Evolutionary conservation across 1,140 invertebrate species (phyloP).

Genomic region (Drosophila parabipectinata): DNA sequence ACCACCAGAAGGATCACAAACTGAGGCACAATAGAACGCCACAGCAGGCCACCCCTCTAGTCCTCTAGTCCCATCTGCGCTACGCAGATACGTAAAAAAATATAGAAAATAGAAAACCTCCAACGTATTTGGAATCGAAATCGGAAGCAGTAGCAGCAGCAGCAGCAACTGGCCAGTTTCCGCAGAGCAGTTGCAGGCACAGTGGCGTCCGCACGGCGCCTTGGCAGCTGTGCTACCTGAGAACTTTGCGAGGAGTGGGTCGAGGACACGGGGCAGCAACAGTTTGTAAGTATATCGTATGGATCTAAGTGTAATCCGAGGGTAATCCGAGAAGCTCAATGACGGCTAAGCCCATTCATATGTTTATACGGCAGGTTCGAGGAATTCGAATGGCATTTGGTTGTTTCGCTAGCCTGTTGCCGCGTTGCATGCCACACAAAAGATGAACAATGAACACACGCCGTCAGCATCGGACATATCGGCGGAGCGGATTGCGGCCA

Average conservation of each 20-base stretch:
- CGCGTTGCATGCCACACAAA: conserved; percentile 35
- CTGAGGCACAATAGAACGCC: conserved; percentile 29
- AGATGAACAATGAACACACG: conserved; percentile 51
- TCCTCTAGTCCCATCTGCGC: background rate
- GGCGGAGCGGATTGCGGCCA: conserved; percentile 26
- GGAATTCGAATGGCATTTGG: conserved; percentile 47
- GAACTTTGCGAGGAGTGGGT: background rate
- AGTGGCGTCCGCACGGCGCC: conserved; percentile 23
- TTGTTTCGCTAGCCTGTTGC: conserved; percentile 31
- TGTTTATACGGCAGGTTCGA: conserved; percentile 14
- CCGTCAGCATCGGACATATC: conserved; percentile 40
- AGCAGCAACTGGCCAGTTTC: background rate
- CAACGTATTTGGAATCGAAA: conserved; percentile 3
- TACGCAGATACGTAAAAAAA: background rate
- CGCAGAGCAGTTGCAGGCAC: conserved; percentile 18
- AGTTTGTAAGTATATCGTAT: conserved; percentile 17
- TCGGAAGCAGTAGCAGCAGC: background rate
- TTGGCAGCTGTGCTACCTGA: conserved; percentile 23
- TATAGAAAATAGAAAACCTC: background rate
- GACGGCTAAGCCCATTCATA: background rate
- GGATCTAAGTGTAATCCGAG: background rate
- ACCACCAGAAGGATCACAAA: conserved; percentile 36
- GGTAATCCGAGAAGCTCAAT: background rate
- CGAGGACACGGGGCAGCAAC: conserved; percentile 14
- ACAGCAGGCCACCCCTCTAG: background rate